Evolutionary conservation across 2,113 vertebrate species (phyloP).

Genomic region (Apus apus): DNA sequence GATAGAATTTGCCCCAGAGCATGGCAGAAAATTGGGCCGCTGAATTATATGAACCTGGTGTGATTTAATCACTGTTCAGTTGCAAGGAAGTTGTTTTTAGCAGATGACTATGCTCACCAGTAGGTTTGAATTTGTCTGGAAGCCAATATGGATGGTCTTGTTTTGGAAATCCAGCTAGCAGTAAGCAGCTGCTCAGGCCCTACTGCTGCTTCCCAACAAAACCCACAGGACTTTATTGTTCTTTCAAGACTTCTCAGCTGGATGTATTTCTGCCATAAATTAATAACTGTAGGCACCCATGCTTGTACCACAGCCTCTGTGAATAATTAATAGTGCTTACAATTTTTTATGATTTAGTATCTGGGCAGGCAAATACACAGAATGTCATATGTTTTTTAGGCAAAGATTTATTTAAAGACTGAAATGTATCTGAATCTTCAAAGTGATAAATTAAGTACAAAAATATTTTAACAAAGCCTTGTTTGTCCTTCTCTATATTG

Average conservation of each 20-base stretch:
- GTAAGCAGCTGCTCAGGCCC: not conserved
- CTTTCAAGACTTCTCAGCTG: not conserved
- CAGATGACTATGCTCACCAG: not conserved
- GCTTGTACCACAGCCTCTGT: not conserved
- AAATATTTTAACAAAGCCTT: not conserved
- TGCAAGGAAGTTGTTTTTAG: not conserved
- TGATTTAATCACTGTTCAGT: not conserved
- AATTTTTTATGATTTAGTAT: slow-evolving; percentile 42
- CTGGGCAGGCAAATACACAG: not conserved
- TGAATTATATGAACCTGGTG: not conserved
- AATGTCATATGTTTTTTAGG: not conserved
- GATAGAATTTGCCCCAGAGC: not conserved
- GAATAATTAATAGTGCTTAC: slow-evolving; percentile 28
- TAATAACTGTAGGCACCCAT: not conserved
- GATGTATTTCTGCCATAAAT: slow-evolving; percentile 16
- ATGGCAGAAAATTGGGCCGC: not conserved
- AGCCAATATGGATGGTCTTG: not conserved
- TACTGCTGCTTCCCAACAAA: not conserved
- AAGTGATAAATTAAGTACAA: not conserved
- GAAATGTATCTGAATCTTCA: not conserved
- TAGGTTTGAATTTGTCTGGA: not conserved
- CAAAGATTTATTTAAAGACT: slow-evolving; percentile 20
- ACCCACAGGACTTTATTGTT: not conserved
- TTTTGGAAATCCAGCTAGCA: not conserved
- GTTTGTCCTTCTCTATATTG: not conserved